Conservation (phyloP, 2,113 vertebrate genomes). For the Heterotilapia buettikoferi region DNA sequence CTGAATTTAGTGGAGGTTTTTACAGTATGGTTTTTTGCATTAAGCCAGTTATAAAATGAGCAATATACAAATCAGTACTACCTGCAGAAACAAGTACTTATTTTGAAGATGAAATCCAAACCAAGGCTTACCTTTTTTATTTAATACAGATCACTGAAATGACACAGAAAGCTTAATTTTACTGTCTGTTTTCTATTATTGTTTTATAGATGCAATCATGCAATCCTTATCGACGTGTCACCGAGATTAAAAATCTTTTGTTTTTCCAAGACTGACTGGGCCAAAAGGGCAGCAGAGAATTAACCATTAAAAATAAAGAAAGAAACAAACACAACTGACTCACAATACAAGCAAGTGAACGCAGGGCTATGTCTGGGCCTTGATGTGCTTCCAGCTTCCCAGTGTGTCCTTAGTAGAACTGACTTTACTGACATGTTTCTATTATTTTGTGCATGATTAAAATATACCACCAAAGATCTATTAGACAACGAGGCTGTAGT, state of each 20-base stretch:
- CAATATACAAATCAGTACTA: not conserved
- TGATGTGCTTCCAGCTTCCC: not conserved
- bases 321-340: not conserved
- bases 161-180: not conserved
- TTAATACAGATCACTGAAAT: not conserved
- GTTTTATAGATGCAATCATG: not conserved
- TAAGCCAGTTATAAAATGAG: not conserved
- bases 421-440: not conserved
- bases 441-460: not conserved
- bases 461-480: not conserved
- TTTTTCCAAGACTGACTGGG: not conserved
- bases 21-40: not conserved
- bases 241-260: not conserved
- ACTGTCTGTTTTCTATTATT: not conserved
- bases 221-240: not conserved
- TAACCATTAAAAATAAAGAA: not conserved
- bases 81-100: not conserved
- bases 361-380: not conserved
- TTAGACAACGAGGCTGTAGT: not conserved
- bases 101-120: not conserved
- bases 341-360: not conserved
- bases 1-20: not conserved
- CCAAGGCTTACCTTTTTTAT: not conserved
- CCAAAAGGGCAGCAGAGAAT: not conserved
- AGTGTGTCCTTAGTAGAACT: not conserved